Evolutionary conservation across 1,140 invertebrate species (phyloP).

Genomic region (Copidosoma floridanum): DNA sequence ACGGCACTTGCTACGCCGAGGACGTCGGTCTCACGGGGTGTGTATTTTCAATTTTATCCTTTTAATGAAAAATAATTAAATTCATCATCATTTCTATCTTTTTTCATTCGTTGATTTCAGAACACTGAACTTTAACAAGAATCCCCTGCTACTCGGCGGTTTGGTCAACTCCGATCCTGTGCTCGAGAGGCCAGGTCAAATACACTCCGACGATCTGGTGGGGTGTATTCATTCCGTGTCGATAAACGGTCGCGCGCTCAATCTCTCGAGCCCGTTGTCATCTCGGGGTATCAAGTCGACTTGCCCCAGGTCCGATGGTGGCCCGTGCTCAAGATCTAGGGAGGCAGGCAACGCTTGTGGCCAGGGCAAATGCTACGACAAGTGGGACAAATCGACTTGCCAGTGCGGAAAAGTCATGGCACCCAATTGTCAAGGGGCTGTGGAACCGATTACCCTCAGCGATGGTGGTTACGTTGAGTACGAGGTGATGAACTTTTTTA

Average conservation of each 20-base stretch:
- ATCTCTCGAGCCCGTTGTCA: conserved; percentile 73
- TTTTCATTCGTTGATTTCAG: too few relatives aligned
- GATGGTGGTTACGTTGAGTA: conserved; percentile 78
- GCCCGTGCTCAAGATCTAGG: conserved; percentile 57
- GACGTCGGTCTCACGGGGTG: conserved; percentile 82
- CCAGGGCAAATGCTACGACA: conserved; percentile 74
- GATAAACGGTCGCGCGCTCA: conserved; percentile 79
- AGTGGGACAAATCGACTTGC: conserved; percentile 75
- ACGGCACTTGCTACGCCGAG: conserved; percentile 77
- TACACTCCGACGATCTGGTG: conserved; percentile 87
- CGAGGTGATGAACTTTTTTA: conserved; percentile 42
- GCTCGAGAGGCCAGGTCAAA: conserved; percentile 80
- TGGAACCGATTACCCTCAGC: conserved; percentile 76
- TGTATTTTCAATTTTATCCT: conserved; percentile 38
- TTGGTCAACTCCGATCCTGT: conserved; percentile 79
- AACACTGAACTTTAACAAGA: conserved; percentile 89
- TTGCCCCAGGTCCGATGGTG: conserved; percentile 68
- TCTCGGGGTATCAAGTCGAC: conserved; percentile 71
- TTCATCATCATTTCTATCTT: conserved; percentile 23
- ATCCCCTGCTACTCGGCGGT: conserved; percentile 83
- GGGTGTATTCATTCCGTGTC: conserved; percentile 89
- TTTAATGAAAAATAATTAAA: conserved; percentile 3
- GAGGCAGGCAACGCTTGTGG: conserved; percentile 63
- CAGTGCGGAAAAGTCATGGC: conserved; percentile 69
- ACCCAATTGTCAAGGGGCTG: conserved; percentile 73